A percentile compares a stretch with the other conserved stretches of the same genome.
Conservation (phyloP, 2,888 invertebrate genomes). For the Lypha dubia region DNA sequence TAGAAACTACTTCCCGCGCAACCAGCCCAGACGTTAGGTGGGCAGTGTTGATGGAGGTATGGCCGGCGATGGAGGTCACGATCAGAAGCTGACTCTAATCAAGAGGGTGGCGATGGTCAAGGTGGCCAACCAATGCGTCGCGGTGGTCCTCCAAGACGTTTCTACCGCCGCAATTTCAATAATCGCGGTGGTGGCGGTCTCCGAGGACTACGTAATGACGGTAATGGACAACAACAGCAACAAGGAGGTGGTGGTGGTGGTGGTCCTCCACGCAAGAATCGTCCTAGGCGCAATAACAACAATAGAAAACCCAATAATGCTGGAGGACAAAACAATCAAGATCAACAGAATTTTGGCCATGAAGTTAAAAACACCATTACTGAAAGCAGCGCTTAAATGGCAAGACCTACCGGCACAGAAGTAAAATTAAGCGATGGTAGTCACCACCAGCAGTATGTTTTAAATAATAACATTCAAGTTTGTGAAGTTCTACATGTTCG, state of each 20-base stretch:
- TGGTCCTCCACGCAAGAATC: conserved; percentile 84
- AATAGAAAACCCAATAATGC: conserved; percentile 80
- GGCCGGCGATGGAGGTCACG: conserved; percentile 78
- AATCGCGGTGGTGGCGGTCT: conserved; percentile 78
- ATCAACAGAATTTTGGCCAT: conserved; percentile 83
- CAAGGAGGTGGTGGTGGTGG: conserved; percentile 70
- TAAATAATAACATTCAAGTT: conserved; percentile 9
- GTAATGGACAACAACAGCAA: conserved; percentile 74
- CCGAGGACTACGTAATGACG: conserved; percentile 77
- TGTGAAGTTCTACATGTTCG: too few species aligned
- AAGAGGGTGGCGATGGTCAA: conserved; percentile 79
- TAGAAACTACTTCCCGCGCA: conserved; percentile 80
- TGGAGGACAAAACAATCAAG: conserved; percentile 80
- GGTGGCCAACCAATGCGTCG: conserved; percentile 84
- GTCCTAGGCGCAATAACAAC: conserved; percentile 79
- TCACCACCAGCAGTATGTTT: conserved; percentile 28
- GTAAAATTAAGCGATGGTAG: conserved; percentile 52
- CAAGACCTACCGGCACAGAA: conserved; percentile 20
- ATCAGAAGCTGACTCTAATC: conserved; percentile 84
- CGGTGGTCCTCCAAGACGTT: conserved; percentile 85
- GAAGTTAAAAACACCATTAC: conserved; percentile 83
- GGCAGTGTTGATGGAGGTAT: conserved; percentile 80
- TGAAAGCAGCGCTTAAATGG: conserved; percentile 82
- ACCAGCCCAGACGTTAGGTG: conserved; percentile 77
- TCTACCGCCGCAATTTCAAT: conserved; percentile 89